Conservation (phyloP, 53 echinoderm and acorn worm species). For the Temnopleurus reevesii region DNA sequence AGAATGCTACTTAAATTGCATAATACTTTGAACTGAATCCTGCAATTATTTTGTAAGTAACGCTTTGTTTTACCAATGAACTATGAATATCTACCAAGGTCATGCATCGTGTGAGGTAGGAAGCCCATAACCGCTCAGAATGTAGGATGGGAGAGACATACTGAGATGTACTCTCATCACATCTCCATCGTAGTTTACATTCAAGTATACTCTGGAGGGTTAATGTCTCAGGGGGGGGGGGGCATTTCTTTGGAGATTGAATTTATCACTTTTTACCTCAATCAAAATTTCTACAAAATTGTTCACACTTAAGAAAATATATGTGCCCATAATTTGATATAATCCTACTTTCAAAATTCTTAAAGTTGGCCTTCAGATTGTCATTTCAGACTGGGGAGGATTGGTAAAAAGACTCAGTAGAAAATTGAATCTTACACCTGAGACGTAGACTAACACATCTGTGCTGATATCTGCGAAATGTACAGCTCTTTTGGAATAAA, state of each 20-base stretch:
- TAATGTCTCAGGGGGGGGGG: no score
- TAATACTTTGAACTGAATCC: not conserved
- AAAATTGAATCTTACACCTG: not conserved
- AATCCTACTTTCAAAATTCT: no score
- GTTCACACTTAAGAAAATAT: no score
- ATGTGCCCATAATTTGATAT: no score
- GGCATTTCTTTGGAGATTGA: no score
- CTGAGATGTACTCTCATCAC: conserved; percentile 10
- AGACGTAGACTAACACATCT: not conserved
- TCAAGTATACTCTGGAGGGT: not conserved
- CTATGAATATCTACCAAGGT: not conserved
- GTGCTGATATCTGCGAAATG: not conserved
- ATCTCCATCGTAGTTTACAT: not conserved
- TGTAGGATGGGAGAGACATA: conserved; percentile 7
- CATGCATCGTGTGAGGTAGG: not conserved
- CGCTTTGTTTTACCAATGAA: not conserved
- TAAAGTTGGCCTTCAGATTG: no score
- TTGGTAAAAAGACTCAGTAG: no score
- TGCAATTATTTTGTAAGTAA: not conserved
- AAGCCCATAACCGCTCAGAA: not conserved
- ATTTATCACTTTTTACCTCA: no score
- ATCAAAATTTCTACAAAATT: no score
- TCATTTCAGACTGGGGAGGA: no score
- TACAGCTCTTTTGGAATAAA: not conserved
- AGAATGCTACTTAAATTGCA: not conserved